phyloP scores from a whole-genome alignment of 2,888 invertebrate genomes.

The Ichneumoninae sp. region DNA sequence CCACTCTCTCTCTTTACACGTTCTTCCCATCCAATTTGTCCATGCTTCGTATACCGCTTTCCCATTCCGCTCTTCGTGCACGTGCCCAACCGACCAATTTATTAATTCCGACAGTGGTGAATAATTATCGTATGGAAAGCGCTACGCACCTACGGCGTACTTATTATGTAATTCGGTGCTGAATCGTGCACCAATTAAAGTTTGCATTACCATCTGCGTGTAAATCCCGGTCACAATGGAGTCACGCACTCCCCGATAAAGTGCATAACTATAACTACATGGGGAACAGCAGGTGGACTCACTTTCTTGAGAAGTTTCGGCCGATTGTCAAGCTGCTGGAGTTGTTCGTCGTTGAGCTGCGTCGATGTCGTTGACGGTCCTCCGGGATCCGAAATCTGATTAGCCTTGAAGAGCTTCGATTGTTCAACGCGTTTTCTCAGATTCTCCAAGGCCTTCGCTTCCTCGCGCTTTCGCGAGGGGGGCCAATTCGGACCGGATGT shows the following conservation, averaged over 20 bases:
- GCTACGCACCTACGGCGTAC: neutral
- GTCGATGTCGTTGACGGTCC: slow-evolving; percentile 78
- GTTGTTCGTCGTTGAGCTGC: slow-evolving; percentile 74
- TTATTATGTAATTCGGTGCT: neutral
- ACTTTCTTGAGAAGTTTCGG: slow-evolving; percentile 87
- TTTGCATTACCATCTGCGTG: neutral
- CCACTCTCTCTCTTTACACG: neutral
- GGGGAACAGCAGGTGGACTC: slow-evolving; percentile 56
- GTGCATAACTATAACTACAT: neutral
- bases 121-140: slow-evolving; percentile 33
- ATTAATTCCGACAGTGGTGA: slow-evolving; percentile 17
- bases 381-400: slow-evolving; percentile 84
- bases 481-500: slow-evolving; percentile 85
- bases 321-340: slow-evolving; percentile 88
- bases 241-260: neutral
- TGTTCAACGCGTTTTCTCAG: slow-evolving; percentile 88
- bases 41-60: slow-evolving; percentile 14
- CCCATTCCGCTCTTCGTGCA: neutral
- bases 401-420: slow-evolving; percentile 86
- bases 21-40: slow-evolving; percentile 24
- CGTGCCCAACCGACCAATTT: slow-evolving; percentile 21
- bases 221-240: neutral
- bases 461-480: slow-evolving; percentile 89
- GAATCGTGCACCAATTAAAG: neutral
- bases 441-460: slow-evolving; percentile 89